Percentiles rank a stretch among this genome's conserved stretches.
Evolutionary conservation across 2,113 vertebrate species (phyloP).

Genomic region (Corydoras maculifer): DNA sequence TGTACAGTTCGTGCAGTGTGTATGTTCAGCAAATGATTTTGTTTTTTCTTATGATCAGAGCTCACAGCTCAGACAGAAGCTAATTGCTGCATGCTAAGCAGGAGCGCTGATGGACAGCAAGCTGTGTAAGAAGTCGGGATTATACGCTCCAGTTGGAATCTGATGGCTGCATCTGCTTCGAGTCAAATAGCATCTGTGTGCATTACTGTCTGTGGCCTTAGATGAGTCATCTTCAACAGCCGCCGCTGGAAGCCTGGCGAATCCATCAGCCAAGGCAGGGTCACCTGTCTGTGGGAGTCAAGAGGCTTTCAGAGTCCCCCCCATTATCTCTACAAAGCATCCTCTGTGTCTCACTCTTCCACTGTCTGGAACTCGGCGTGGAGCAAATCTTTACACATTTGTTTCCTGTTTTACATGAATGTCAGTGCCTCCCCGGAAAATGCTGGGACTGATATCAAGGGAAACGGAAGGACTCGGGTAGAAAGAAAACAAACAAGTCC

Average conservation of each 20-base stretch:
- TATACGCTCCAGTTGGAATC: conserved; percentile 34
- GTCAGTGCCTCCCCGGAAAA: conserved; percentile 13
- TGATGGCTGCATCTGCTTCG: conserved; percentile 29
- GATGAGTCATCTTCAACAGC: conserved; percentile 60
- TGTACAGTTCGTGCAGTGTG: no score
- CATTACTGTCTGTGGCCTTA: conserved; percentile 52
- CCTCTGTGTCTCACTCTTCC: conserved; percentile 16
- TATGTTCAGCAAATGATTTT: no score
- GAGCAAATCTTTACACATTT: conserved; percentile 6
- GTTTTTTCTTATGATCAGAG: no score
- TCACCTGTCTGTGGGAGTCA: conserved; percentile 60
- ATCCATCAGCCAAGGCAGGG: conserved; percentile 61
- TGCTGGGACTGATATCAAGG: neutral
- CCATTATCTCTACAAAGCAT: conserved; percentile 28
- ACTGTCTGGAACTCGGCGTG: neutral
- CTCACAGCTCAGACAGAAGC: no score
- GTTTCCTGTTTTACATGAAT: conserved; percentile 16
- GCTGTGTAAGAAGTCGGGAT: conserved; percentile 28
- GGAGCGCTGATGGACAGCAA: conserved; percentile 13
- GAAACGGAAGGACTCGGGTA: neutral
- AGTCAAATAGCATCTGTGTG: conserved; percentile 59
- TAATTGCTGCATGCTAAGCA: no score
- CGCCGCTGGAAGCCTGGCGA: conserved; percentile 63
- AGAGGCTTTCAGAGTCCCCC: conserved; percentile 16
- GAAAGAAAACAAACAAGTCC: neutral